These are phyloP conservation scores for Macaria notata DNA, from an alignment of 2,888 invertebrate species.

Conservation along the genomic window DNA sequence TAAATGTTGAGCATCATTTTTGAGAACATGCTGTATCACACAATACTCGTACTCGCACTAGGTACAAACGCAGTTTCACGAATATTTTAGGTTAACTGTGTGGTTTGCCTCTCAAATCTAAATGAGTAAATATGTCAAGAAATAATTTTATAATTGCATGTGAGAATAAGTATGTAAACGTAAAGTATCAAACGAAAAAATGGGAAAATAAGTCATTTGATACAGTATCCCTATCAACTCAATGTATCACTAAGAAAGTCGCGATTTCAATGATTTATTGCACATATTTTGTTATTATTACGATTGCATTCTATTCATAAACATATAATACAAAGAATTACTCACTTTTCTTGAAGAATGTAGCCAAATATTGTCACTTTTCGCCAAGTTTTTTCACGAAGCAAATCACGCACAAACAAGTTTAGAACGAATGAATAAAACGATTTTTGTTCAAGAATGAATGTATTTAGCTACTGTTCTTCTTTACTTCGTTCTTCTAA, in stretches of 20 bases:
- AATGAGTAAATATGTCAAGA: conserved; percentile 9
- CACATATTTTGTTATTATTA: conserved; percentile 9
- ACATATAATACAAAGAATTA: conserved; percentile 8
- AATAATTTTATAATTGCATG: conserved; percentile 6
- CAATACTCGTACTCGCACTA: conserved; percentile 9
- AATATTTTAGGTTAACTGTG: conserved; percentile 8
- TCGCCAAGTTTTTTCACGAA: conserved; percentile 8
- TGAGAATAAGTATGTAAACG: conserved; percentile 7
- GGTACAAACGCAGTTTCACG: conserved; percentile 9
- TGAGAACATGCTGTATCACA: conserved; percentile 8
- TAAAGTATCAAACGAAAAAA: conserved; percentile 8
- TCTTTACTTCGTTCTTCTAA: conserved; percentile 7
- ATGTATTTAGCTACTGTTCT: conserved; percentile 7
- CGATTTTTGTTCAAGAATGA: conserved; percentile 7
- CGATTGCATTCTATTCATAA: conserved; percentile 7
- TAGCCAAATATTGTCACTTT: conserved; percentile 7
- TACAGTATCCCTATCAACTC: conserved; percentile 8
- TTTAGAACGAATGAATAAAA: conserved; percentile 7
- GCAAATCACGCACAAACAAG: conserved; percentile 7
- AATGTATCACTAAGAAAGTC: conserved; percentile 7
- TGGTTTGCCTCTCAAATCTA: conserved; percentile 6
- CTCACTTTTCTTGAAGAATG: conserved; percentile 7
- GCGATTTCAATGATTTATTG: conserved; percentile 9
- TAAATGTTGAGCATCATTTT: conserved; percentile 7
- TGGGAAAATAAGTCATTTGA: conserved; percentile 8